These are phyloP conservation scores for Hyperoplus immaculatus DNA, from an alignment of 2,797 vertebrate species.

Conservation along the genomic window DNA sequence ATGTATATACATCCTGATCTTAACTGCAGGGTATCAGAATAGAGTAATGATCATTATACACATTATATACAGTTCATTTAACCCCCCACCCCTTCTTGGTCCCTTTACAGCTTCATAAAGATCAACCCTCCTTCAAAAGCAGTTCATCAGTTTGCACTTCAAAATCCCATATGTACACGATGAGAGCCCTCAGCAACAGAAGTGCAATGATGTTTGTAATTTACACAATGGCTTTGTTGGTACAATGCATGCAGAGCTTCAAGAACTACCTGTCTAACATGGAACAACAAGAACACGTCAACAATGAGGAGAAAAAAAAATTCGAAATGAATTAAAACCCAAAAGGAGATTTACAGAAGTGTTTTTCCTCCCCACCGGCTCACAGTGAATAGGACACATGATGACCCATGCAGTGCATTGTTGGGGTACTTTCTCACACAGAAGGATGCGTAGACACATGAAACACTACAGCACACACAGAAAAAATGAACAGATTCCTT, in stretches of 20 bases:
- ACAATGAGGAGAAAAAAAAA: slow-evolving; percentile 55
- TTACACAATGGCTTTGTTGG: slow-evolving; percentile 83
- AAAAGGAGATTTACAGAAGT: slow-evolving; percentile 75
- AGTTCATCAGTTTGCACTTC: slow-evolving; percentile 67
- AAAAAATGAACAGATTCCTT: slow-evolving; percentile 76
- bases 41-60: slow-evolving; percentile 85
- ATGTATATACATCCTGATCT: slow-evolving; percentile 81
- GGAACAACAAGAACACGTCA: slow-evolving; percentile 85
- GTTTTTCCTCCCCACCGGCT: slow-evolving; percentile 86
- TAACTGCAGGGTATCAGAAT: slow-evolving; percentile 82
- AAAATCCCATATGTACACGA: slow-evolving; percentile 78
- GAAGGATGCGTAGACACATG: slow-evolving; percentile 77
- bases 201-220: slow-evolving; percentile 83
- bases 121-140: slow-evolving; percentile 61
- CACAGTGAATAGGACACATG: slow-evolving; percentile 89
- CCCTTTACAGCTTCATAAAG: slow-evolving; percentile 74
- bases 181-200: slow-evolving; percentile 83
- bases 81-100: slow-evolving; percentile 77
- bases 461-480: slow-evolving; percentile 86
- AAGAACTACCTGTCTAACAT: slow-evolving; percentile 86
- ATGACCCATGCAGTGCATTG: slow-evolving; percentile 91
- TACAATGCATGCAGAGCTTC: slow-evolving; percentile 91
- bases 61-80: slow-evolving; percentile 87
- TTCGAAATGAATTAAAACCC: slow-evolving; percentile 67
- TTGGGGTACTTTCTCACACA: slow-evolving; percentile 82